Evolutionary conservation across 1,140 invertebrate genomes (phyloP), one percentile per base, ranked within the genome.

Genomic region (Harlomillsia oculata): DNA sequence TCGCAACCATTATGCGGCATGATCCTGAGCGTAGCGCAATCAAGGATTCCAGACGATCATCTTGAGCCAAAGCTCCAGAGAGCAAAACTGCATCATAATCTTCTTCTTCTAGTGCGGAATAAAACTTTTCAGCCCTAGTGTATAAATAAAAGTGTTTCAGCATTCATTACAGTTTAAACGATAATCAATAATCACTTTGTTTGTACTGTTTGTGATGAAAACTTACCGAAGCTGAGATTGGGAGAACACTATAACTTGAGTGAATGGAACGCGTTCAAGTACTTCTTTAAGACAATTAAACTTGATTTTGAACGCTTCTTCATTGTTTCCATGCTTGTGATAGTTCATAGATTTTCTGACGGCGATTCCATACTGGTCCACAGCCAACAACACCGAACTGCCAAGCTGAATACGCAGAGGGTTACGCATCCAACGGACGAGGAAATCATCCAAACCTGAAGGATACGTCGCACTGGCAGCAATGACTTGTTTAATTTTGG

Each of bases 401-500:
- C 79, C 72, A 28, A 69, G 55, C 60, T 76, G 75, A 53, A 85
- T 73, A 71, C 83, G 74, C 53, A 83, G 76, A n/a, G 89, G 85
- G 63, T 82, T 81, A 44, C 80, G 72, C 82, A 97, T 93, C 68
- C 89, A 89, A 41, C 77, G 73, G 36, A 77, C 73, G 37, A 96
- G 72, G 65, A 87, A 81, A 21, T 76, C 69, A 61, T 87, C 81
- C 46, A 93, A 71, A 65, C 80, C 77, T 60, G 83, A 76, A 14
- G 86, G 80, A 73, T 90, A 97, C n/a, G 95, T 98, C 21, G 95
- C 95, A 73, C 92, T 97, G 21, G 87, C 80, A 30, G 89, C 85
- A 60, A 97, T 81, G 14, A 92, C 81, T 77, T 99, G 95, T 68
- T 91, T 81, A 8, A 73, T 64, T 18, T 84, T 87, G 16, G 84